phyloP scores from a whole-genome alignment of 2,888 invertebrate genomes.

The Podotricha telesiphe region DNA sequence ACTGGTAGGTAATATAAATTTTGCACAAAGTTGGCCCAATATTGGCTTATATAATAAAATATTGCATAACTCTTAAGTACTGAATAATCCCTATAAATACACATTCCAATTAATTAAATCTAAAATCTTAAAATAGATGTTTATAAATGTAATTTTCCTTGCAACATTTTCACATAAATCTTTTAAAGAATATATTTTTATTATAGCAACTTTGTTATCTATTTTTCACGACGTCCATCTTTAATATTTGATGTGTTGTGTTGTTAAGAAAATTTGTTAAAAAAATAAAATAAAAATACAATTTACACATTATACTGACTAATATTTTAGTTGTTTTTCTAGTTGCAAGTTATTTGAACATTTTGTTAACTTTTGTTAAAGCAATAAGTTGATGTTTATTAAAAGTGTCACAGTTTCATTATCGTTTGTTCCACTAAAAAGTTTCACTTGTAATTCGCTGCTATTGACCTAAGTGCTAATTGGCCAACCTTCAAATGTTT shows the following conservation, averaged over 20 bases:
- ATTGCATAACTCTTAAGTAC: too few species aligned
- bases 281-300: conserved; percentile 54
- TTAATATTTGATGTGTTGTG: conserved; percentile 81
- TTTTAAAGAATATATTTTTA: conserved; percentile 25
- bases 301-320: conserved; percentile 43
- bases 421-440: conserved; percentile 74
- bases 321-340: conserved; percentile 43
- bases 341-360: conserved; percentile 50
- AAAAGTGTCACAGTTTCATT: conserved; percentile 78
- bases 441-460: conserved; percentile 75
- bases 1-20: too few species aligned
- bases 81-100: too few species aligned
- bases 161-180: background rate
- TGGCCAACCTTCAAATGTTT: conserved; percentile 71
- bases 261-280: conserved; percentile 69
- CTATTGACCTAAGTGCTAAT: conserved; percentile 80
- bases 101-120: too few species aligned
- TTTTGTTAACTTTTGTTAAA: conserved; percentile 27
- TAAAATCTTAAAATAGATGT: too few species aligned
- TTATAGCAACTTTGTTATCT: conserved; percentile 71
- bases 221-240: conserved; percentile 77
- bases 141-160: too few species aligned
- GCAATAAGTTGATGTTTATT: conserved; percentile 54
- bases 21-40: too few species aligned
- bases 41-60: too few species aligned